Base-by-base conservation (phyloP, 1,140 invertebrate species). In the Diorhabda carinulata region DNA sequence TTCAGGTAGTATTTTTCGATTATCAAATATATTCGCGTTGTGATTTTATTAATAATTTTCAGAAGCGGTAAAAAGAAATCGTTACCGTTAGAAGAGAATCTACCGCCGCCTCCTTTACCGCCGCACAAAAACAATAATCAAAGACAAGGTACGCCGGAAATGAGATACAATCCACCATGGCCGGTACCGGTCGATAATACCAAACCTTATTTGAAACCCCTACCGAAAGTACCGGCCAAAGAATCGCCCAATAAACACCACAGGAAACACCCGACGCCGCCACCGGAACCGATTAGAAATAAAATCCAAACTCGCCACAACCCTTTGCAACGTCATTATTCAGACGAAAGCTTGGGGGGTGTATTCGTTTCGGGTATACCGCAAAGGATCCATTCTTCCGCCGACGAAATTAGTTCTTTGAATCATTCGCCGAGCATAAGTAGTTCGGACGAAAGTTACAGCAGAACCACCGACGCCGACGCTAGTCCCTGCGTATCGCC, bases 401-500 rank as follows among this genome's bases (percentile, higher is more conserved):
- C 90, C 2, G 91, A 92, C 78, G 91, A 92, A 79, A 86, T 92
- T 10, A 91, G 90, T 77, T 92, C 90, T 0, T 80, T 92, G 2
- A 92, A 92, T 69, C 87, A 90, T 68, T 92, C 90, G 42, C 91
- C 91, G 3, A 91, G 89, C 76, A 86, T 91, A 58, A 91, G 90
- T 78, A 92, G 90, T 62, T 92, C 90, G 2, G 91, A 92, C 77
- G 91, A 93, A 78, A 91, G 90, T 78, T 92, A 91, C 77, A 91
- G 89, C 61, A 85, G 90, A 64, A 91, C 90, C 42, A 91, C 90
- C 3, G 88, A 90, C 73, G 87, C 87, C 3, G 84, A 87, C 61
- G 84, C 86, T 7, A 85, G 86, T 3, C 86, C 87, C 5, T 88
- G 87, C 73, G 85, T 88, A 3, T 86, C 87, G 2, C 83, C 84